Evolutionary conservation across 2,113 vertebrate species (phyloP), one percentile per base, ranked within the genome.

Genomic region (Xiphophorus maculatus): DNA sequence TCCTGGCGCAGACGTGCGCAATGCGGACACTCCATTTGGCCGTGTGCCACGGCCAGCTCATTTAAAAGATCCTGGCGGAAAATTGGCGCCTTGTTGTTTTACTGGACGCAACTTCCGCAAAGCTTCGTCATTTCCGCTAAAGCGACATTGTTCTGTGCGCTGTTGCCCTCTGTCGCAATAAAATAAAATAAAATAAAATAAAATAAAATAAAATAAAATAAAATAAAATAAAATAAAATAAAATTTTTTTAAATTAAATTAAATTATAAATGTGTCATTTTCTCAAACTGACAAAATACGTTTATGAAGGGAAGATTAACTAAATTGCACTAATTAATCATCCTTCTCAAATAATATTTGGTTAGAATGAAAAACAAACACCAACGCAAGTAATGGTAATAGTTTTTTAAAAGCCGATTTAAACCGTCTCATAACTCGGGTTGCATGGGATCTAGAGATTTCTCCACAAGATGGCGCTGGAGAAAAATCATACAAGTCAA

Each of bases 1-100:
- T 82, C 74, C 68, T 74, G 60, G 51, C 79, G 66, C 60, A 12
- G 71, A 27, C 62, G 63, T 80, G 66, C 90, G 92, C 92, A 93
- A 83, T 93, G 92, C 92, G 86, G 91, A 88, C 88, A 48, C 80
- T 88, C 17, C 15, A 12, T 65, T 72, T 87, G 92, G 89, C 81
- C 11, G 11, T 17, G n/a, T 3, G 84, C 89, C 92, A 83, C 63
- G 58, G 69, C 65, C 60, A 48, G 78, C 88, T 80, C 83, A 83
- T 42, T 12, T 2, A n/a, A 0, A 19, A 64, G 61, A n/a, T 5
- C 13, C 15, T 28, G 0, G 1, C 63, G 71, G 66, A 77, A 84
- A 90, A 81, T 91, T 91, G 88, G 91, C 92, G 89, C 87, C 69
- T 80, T 71, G 32, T 68, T 76, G 44, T 76, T 73, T 70, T 19